Base-by-base conservation (phyloP, 2,797 vertebrate species). In the Microtus obscurus region DNA sequence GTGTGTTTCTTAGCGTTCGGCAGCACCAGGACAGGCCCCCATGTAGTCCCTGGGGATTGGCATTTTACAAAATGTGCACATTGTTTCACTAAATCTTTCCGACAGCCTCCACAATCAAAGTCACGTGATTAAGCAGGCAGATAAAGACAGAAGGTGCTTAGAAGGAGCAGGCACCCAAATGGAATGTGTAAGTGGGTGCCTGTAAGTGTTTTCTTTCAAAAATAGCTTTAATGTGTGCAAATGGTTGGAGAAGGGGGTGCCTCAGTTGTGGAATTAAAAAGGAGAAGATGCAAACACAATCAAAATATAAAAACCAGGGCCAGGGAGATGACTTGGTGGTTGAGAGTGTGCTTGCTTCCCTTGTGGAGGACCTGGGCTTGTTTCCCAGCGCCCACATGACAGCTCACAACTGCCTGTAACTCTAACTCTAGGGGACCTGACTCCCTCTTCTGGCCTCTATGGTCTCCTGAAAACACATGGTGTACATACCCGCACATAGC, bases 141-240 rank as follows among this genome's bases (percentile, higher is more conserved):
- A 61, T 61, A 29, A 76, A 83, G 40, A 83, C 19, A 5, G 4
- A 61, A 77, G 86, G 14, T 8, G 0, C 8, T 77, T 43, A 0
- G n/a, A 56, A 37, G n/a, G 48, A 29, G 59, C 6, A 1, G n/a
- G 82, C 12, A 7, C 40, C 27, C 34, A 6, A 3, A 2, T 0
- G 14, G 48, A 21, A 61, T n/a, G 53, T 61, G 13, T 48, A 7
- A 23, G 37, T 10, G 21, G 59, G 27, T 45, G 16, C 23, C 86
- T 74, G 8, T 23, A 56, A 61, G 27, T 0, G 5, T 27, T 71
- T 74, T 71, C n/a, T 63, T 89, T 56, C 21, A 17, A 86, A 90
- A 88, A 53, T 81, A 77, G 53, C 16, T 87, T 80, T n/a, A 43
- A 5, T 23, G 31, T 59, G n/a, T 73, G 8, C 48, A 56, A 51